These are phyloP conservation scores for Drosophila pseudoananassae DNA, from an alignment of 1,140 invertebrate genomes.

Conservation along the genomic window DNA sequence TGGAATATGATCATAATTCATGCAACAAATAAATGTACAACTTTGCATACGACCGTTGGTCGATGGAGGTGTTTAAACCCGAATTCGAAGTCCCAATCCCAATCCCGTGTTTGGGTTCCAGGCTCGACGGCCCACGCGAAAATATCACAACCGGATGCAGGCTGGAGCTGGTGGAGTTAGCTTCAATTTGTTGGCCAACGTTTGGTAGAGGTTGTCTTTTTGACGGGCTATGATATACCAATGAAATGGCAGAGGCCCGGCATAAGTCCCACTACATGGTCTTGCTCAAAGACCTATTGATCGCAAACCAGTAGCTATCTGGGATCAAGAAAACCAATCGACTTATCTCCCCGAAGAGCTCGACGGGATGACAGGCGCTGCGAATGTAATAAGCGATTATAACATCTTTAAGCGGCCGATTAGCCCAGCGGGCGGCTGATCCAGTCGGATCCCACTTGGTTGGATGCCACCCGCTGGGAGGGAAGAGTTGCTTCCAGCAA, in stretches of 20 bases:
- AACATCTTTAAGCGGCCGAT: constrained; percentile 78
- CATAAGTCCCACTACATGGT: not conserved
- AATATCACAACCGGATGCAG: constrained; percentile 47
- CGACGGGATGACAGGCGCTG: constrained; percentile 32
- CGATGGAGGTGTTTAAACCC: constrained; percentile 20
- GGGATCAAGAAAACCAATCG: not conserved
- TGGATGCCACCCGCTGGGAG: constrained; percentile 38
- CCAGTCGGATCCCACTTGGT: constrained; percentile 8
- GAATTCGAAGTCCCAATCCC: not conserved
- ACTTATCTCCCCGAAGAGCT: too few relatives aligned
- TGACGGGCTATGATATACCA: constrained; percentile 23
- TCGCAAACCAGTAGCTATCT: constrained; percentile 11
- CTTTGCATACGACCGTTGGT: constrained; percentile 26
- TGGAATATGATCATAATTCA: constrained; percentile 79
- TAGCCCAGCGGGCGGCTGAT: constrained; percentile 70
- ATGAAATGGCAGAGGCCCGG: not conserved
- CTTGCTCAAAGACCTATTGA: not conserved
- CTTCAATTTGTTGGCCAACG: constrained; percentile 43
- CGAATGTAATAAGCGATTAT: constrained; percentile 82
- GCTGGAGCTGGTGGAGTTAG: constrained; percentile 11
- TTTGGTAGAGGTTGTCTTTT: constrained; percentile 2
- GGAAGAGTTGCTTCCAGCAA: constrained; percentile 16
- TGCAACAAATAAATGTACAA: constrained; percentile 78
- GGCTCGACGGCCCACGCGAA: constrained; percentile 49
- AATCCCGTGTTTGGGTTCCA: constrained; percentile 1